Percentiles rank a stretch among this genome's conserved stretches.
These are phyloP conservation scores for Chironomus tentans DNA, from an alignment of 2,888 invertebrate species.

Conservation along the genomic window DNA sequence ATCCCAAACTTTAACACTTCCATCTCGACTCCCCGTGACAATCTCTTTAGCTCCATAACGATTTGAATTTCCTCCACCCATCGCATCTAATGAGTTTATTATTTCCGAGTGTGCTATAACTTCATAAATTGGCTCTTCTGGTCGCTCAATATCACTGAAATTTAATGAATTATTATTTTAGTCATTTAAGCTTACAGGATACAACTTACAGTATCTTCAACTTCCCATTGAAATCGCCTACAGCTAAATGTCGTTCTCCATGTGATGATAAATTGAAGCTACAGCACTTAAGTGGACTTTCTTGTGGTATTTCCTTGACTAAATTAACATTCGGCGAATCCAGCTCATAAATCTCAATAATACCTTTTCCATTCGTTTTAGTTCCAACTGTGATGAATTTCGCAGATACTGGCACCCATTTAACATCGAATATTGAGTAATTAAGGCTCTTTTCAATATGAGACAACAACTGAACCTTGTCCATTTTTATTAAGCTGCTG, in stretches of 20 bases:
- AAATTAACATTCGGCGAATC: slow-evolving; percentile 62
- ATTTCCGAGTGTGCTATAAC: slow-evolving; percentile 73
- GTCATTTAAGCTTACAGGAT: no score
- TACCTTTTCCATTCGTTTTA: slow-evolving; percentile 74
- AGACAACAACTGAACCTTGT: slow-evolving; percentile 84
- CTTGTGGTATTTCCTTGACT: slow-evolving; percentile 64
- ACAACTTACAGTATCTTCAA: slow-evolving; percentile 67
- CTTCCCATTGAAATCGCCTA: slow-evolving; percentile 82
- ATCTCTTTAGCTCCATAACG: slow-evolving; percentile 92
- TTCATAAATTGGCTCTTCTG: slow-evolving; percentile 63
- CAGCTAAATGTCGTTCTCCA: slow-evolving; percentile 71
- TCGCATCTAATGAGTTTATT: slow-evolving; percentile 84
- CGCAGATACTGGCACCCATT: slow-evolving; percentile 92
- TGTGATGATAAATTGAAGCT: slow-evolving; percentile 85
- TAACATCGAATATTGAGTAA: slow-evolving; percentile 84
- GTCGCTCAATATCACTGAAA: slow-evolving; percentile 69
- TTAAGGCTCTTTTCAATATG: slow-evolving; percentile 74
- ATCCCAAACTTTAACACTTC: slow-evolving; percentile 93
- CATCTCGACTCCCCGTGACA: slow-evolving; percentile 88
- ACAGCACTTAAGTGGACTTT: slow-evolving; percentile 83
- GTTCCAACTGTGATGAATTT: slow-evolving; percentile 85
- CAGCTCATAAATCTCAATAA: slow-evolving; percentile 72
- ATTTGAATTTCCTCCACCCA: slow-evolving; percentile 63
- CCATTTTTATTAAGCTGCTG: slow-evolving; percentile 40
- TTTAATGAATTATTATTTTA: no score